These are phyloP conservation scores for Papilio gigon DNA, from an alignment of 2,888 invertebrate genomes.

Conservation along the genomic window DNA sequence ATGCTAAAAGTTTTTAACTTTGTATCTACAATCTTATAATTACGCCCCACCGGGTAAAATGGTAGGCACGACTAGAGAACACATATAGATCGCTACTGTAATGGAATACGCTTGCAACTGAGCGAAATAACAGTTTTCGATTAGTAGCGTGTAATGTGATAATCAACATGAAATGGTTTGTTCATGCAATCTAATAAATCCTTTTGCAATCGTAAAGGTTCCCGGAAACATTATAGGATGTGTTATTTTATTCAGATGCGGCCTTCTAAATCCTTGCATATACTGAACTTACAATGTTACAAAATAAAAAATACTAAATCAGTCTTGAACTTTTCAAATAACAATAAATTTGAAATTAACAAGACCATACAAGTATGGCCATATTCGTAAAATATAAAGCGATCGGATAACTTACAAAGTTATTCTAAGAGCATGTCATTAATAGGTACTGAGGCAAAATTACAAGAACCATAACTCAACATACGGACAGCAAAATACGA, in stretches of 20 bases:
- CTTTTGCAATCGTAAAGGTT: not conserved
- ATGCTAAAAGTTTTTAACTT: not conserved
- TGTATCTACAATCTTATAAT: not conserved
- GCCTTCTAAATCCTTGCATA: no score
- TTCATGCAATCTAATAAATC: slow-evolving; percentile 20
- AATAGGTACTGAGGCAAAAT: slow-evolving; percentile 29
- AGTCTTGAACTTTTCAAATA: not conserved
- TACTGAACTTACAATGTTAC: not conserved
- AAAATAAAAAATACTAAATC: not conserved
- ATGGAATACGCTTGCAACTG: slow-evolving; percentile 41
- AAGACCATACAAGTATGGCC: slow-evolving; percentile 16
- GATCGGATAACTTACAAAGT: slow-evolving; percentile 9
- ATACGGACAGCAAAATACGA: slow-evolving; percentile 36
- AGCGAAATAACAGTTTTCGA: slow-evolving; percentile 40
- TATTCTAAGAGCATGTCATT: slow-evolving; percentile 19
- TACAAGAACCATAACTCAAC: slow-evolving; percentile 35
- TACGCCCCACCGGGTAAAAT: not conserved
- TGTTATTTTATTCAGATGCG: no score
- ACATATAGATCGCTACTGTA: slow-evolving; percentile 36
- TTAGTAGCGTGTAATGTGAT: slow-evolving; percentile 40
- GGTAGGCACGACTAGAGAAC: slow-evolving; percentile 14
- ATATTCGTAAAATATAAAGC: slow-evolving; percentile 20
- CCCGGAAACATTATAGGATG: no score
- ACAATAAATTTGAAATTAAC: slow-evolving; percentile 8
- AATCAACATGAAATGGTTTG: slow-evolving; percentile 38